Base-by-base conservation (phyloP, 2,113 vertebrate species). In the Mirounga angustirostris region DNA sequence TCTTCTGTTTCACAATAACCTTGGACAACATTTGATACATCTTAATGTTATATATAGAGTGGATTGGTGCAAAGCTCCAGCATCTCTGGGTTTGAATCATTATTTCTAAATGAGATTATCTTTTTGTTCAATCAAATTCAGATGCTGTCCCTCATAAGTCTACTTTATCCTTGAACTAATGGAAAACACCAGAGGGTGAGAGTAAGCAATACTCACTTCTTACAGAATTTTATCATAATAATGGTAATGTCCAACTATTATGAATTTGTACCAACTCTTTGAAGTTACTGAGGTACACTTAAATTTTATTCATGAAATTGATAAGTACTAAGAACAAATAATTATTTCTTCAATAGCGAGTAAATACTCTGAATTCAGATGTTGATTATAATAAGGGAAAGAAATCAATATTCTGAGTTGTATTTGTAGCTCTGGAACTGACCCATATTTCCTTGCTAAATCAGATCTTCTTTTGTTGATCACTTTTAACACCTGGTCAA, bases 51-150 rank as follows among this genome's bases (percentile, higher is more conserved):
- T 83, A 96, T 97, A 95, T 28, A 74, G 81, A 89, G 91, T 94
- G 76, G 91, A 92, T 93, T 94, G 74, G 40, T 0, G 8, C 78
- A 94, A 95, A 97, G 15, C 5, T 94, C 43, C 54, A 54, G 40
- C 10, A 87, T 93, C 58, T 93, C n/a, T 89, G 28, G 92, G 50
- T 86, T 95, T 97, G 82, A 96, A 93, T 96, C 78, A 71, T 93
- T 97, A 78, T 93, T 92, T 59, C 14, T 93, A 93, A 97, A 97
- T 97, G n/a, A 97, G 43, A 95, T 96, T 97, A 94, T 92, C 54
- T 83, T 94, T 97, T 87, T 93, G 50, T 93, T 96, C 96, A 97
- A 87, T 97, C 73, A 97, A 93, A 97, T 97, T 96, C 94, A 93
- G 86, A 83, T 95, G 24, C 59, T 96, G 30, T 93, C 43, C 36